Evolutionary conservation across 2,797 vertebrate genomes (phyloP).

Genomic region (Neostethus bicornis): DNA sequence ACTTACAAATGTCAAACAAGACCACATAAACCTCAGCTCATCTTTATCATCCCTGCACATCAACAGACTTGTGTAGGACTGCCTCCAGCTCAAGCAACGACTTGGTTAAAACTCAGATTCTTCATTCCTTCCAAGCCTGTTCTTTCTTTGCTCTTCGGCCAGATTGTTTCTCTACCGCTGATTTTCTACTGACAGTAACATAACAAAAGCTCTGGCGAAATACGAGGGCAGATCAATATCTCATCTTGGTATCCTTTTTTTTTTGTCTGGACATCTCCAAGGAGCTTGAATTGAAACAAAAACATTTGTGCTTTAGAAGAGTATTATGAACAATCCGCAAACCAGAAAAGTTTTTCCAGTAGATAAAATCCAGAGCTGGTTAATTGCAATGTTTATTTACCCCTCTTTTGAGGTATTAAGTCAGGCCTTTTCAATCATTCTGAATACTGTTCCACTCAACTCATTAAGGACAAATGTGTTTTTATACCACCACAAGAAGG

Average conservation of each 20-base stretch:
- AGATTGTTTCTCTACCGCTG: slow-evolving; percentile 45
- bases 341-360: slow-evolving; percentile 32
- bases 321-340: slow-evolving; percentile 41
- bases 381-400: slow-evolving; percentile 33
- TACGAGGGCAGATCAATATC: slow-evolving; percentile 63
- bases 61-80: slow-evolving; percentile 35
- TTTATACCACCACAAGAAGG: slow-evolving; percentile 8
- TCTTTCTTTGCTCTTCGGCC: slow-evolving; percentile 46
- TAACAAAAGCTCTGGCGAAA: slow-evolving; percentile 58
- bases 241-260: slow-evolving; percentile 58
- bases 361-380: slow-evolving; percentile 43
- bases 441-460: slow-evolving; percentile 8
- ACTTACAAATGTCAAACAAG: slow-evolving; percentile 74
- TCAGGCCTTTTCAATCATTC: slow-evolving; percentile 27
- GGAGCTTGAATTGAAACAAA: slow-evolving; percentile 52
- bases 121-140: slow-evolving; percentile 23
- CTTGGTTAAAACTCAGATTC: slow-evolving; percentile 35
- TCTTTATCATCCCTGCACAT: slow-evolving; percentile 57
- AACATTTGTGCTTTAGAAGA: slow-evolving; percentile 63
- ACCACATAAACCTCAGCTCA: slow-evolving; percentile 57
- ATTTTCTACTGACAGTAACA: slow-evolving; percentile 55
- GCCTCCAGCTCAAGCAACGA: slow-evolving; percentile 38
- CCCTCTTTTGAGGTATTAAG: slow-evolving; percentile 26
- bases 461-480: slow-evolving; percentile 2
- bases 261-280: slow-evolving; percentile 56